Percentiles rank a stretch among this genome's conserved stretches.
Conservation (phyloP, 53 echinoderm and acorn worm species). For the Echinarachnius parma region DNA sequence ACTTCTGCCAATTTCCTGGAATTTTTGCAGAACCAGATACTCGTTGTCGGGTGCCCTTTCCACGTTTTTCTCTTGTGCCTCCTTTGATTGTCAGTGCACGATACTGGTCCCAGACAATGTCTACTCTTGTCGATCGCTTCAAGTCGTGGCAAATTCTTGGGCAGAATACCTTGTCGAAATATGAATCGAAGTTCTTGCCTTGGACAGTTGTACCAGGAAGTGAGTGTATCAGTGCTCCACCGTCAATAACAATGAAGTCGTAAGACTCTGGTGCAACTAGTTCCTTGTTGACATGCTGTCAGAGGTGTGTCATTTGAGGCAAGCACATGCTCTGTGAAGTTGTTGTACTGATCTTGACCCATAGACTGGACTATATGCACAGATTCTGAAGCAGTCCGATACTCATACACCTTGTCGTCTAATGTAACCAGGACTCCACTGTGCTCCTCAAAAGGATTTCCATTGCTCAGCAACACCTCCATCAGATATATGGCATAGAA, state of each 20-base stretch:
- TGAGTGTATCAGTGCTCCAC: slow-evolving; percentile 43
- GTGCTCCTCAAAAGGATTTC: slow-evolving; percentile 29
- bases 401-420: slow-evolving; percentile 21
- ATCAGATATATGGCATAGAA: not conserved
- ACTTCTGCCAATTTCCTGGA: slow-evolving; percentile 53
- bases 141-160: slow-evolving; percentile 32
- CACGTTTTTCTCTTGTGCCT: slow-evolving; percentile 55
- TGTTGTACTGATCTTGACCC: slow-evolving; percentile 34
- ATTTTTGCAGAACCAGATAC: slow-evolving; percentile 19
- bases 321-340: slow-evolving; percentile 34
- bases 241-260: slow-evolving; percentile 38
- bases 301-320: slow-evolving; percentile 31
- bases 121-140: slow-evolving; percentile 35
- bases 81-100: slow-evolving; percentile 33
- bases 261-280: slow-evolving; percentile 23
- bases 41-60: slow-evolving; percentile 29
- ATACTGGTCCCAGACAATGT: slow-evolving; percentile 54
- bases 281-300: slow-evolving; percentile 34
- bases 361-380: slow-evolving; percentile 14
- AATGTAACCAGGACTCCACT: slow-evolving; percentile 13
- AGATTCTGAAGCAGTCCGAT: slow-evolving; percentile 15
- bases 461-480: slow-evolving; percentile 25
- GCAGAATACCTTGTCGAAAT: slow-evolving; percentile 38
- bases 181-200: slow-evolving; percentile 40
- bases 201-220: slow-evolving; percentile 19